Percentiles rank a stretch among this genome's conserved stretches.
Conservation (phyloP, 2,797 vertebrate genomes). For the Sebastes matsubarae region DNA sequence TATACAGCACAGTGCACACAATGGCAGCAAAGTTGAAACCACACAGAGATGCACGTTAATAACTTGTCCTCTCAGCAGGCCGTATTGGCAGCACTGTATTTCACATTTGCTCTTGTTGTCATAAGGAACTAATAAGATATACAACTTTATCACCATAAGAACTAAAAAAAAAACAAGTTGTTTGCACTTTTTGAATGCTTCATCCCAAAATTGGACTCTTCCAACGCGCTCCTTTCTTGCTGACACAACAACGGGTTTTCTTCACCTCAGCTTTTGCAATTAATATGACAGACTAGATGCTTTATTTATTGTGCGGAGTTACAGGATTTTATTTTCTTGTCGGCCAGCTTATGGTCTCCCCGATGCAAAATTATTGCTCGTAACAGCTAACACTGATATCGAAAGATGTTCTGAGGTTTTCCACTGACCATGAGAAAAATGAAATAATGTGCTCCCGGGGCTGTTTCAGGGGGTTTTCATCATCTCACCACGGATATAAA, state of each 20-base stretch:
- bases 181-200: conserved; percentile 7
- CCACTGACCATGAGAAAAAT: conserved; percentile 49
- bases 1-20: background rate
- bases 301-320: conserved; percentile 29
- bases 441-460: conserved; percentile 35
- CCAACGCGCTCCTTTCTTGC: background rate
- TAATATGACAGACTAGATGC: conserved; percentile 24
- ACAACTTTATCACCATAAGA: background rate
- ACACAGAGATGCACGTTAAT: background rate
- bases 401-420: conserved; percentile 37
- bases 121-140: background rate
- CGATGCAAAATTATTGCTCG: conserved; percentile 40
- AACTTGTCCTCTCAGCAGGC: background rate
- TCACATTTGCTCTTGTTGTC: background rate
- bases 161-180: background rate
- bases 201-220: conserved; percentile 8
- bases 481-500: conserved; percentile 31
- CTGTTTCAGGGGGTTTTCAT: conserved; percentile 58
- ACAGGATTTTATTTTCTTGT: conserved; percentile 33
- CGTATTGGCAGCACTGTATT: background rate
- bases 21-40: background rate
- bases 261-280: conserved; percentile 36
- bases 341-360: background rate
- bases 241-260: conserved; percentile 28
- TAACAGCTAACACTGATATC: conserved; percentile 26